Evolutionary conservation across 2,797 vertebrate species (phyloP).

Genomic region (Synaphobranchus kaupii): DNA sequence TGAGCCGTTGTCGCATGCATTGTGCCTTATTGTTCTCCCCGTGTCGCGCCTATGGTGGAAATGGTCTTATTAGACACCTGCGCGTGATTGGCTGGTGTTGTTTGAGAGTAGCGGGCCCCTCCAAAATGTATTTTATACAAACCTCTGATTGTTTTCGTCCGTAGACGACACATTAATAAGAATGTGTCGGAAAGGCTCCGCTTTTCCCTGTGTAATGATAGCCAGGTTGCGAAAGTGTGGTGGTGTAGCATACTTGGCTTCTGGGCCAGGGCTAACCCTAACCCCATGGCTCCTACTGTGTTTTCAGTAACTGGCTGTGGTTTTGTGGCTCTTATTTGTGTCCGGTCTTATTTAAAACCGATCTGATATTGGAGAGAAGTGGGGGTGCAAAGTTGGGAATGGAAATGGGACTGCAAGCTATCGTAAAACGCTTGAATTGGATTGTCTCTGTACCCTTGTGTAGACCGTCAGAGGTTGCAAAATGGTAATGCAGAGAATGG

Average conservation of each 20-base stretch:
- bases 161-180: conserved; percentile 48
- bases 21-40: background rate
- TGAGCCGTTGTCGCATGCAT: background rate
- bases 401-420: conserved; percentile 34
- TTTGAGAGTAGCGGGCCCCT: conserved; percentile 43
- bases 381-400: background rate
- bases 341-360: conserved; percentile 49
- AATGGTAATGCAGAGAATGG: background rate
- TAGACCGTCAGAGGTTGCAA: background rate
- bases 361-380: background rate
- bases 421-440: background rate
- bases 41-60: background rate
- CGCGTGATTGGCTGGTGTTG: conserved; percentile 60
- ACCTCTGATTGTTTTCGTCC: conserved; percentile 63
- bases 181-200: conserved; percentile 39
- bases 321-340: conserved; percentile 54
- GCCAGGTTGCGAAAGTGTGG: conserved; percentile 34
- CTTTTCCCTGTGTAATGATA: background rate
- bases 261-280: background rate
- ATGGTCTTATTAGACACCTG: conserved; percentile 59
- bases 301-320: background rate
- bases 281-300: background rate
- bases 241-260: background rate
- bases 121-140: conserved; percentile 48
- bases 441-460: background rate